A percentile compares a stretch with the other conserved stretches of the same genome.
phyloP scores from a whole-genome alignment of 2,888 invertebrate genomes.

The Campoplex capitator region DNA sequence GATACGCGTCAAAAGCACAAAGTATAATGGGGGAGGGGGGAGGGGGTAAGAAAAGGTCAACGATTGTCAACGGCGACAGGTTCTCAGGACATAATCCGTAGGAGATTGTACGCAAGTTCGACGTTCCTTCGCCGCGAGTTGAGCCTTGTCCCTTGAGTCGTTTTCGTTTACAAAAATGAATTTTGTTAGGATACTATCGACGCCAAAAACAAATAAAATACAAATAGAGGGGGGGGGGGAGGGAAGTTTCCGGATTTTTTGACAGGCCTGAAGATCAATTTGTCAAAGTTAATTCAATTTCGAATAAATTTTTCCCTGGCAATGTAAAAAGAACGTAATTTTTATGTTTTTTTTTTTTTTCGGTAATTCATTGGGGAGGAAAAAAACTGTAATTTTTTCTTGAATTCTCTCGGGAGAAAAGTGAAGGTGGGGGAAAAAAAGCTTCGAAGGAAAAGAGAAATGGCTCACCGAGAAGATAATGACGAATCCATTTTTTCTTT shows the following conservation, averaged over 20 bases:
- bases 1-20: neutral
- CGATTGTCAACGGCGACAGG: neutral
- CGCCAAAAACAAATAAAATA: neutral
- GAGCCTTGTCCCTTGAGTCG: slow-evolving; percentile 3
- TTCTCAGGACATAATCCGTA: neutral
- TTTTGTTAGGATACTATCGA: neutral
- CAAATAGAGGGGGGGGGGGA: neutral
- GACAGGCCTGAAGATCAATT: neutral
- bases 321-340: neutral
- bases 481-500: slow-evolving; percentile 91
- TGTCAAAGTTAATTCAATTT: neutral
- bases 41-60: slow-evolving; percentile 5
- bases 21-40: neutral
- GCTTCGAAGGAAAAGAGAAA: slow-evolving; percentile 22
- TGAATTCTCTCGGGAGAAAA: neutral
- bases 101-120: neutral
- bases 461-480: slow-evolving; percentile 87
- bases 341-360: neutral
- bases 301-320: neutral
- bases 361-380: neutral
- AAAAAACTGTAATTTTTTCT: neutral
- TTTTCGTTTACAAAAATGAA: neutral
- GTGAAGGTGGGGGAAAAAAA: neutral
- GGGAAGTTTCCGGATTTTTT: neutral
- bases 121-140: neutral